Conservation (phyloP, 2,797 vertebrate species). For the Netta rufina region DNA sequence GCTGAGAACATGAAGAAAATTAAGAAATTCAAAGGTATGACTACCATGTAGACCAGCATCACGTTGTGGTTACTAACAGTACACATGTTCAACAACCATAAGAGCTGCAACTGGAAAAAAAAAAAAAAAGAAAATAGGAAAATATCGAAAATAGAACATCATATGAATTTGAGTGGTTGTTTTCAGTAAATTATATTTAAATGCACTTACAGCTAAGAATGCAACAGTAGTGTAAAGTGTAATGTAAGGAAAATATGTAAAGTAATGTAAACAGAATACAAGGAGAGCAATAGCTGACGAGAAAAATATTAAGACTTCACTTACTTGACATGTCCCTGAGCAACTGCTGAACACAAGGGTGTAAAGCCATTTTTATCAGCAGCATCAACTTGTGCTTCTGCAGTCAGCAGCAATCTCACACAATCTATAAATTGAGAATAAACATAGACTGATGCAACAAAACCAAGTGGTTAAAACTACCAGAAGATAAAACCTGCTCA, state of each 20-base stretch:
- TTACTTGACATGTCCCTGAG: constrained; percentile 90
- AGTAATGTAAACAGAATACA: neutral
- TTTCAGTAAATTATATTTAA: neutral
- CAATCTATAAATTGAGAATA: constrained; percentile 84
- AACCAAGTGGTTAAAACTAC: neutral
- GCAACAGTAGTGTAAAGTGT: neutral
- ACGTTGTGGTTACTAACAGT: neutral
- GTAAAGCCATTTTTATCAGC: constrained; percentile 91
- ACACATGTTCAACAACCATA: neutral
- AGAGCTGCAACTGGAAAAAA: neutral
- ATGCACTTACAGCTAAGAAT: neutral
- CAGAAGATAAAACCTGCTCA: neutral
- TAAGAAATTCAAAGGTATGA: neutral
- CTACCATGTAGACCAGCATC: neutral
- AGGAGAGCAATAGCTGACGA: neutral
- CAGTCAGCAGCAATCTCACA: constrained; percentile 94
- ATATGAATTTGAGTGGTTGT: neutral
- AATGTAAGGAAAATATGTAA: neutral
- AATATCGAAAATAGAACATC: neutral
- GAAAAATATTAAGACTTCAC: constrained; percentile 50
- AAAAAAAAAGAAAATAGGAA: neutral
- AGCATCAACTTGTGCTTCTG: constrained; percentile 87
- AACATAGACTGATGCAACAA: neutral
- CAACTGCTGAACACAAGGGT: constrained; percentile 90
- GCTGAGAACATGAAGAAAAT: neutral